A percentile compares a stretch with the other conserved stretches of the same genome.
These are phyloP conservation scores for Ctenodactylus gundi DNA, from an alignment of 2,113 vertebrate genomes.

Conservation along the genomic window DNA sequence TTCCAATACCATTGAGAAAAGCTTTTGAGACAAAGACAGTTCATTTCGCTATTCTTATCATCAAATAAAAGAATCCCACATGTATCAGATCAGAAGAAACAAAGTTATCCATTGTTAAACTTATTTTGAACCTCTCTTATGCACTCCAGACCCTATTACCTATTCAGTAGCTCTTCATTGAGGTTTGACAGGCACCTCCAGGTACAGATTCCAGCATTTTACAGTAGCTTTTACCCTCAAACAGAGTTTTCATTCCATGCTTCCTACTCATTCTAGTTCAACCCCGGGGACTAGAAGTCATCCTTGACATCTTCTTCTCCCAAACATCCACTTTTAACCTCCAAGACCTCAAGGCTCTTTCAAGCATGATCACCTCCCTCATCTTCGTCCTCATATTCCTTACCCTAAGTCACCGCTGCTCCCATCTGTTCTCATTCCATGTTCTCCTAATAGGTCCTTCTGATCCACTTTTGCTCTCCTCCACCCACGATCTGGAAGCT, in stretches of 20 bases:
- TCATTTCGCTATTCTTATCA: constrained; percentile 40
- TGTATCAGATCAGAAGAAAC: neutral
- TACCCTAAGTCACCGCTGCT: neutral
- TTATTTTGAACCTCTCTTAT: neutral
- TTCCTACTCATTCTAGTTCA: neutral
- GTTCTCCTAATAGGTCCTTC: neutral
- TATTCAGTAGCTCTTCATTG: neutral
- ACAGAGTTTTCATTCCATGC: neutral
- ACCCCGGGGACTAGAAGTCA: neutral
- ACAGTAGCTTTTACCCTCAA: neutral
- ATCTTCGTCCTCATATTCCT: neutral
- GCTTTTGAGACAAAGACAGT: constrained; percentile 41
- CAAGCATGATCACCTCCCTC: neutral
- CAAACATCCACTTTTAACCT: neutral
- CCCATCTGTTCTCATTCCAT: neutral
- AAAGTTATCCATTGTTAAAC: neutral
- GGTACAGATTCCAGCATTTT: neutral
- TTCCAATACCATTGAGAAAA: constrained; percentile 67
- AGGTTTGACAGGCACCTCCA: neutral
- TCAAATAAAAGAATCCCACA: neutral
- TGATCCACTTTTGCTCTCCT: neutral
- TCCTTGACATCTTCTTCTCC: neutral
- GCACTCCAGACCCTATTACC: neutral
- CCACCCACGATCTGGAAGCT: neutral
- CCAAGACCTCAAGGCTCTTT: neutral